Conservation (phyloP, 2,113 vertebrate species). For the Anguilla rostrata region DNA sequence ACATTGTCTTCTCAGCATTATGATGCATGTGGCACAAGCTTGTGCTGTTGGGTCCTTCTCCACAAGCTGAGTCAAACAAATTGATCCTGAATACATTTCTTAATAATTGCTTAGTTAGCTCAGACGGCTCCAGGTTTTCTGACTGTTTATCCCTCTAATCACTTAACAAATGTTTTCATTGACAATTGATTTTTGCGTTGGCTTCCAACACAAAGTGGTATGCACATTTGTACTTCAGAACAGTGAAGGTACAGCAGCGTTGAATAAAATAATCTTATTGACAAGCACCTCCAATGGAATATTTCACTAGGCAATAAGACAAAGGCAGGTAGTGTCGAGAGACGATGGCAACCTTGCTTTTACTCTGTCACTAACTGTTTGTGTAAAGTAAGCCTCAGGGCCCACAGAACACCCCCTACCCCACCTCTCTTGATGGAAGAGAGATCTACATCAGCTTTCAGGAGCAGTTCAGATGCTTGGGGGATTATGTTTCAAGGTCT, state of each 20-base stretch:
- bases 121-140: background rate
- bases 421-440: background rate
- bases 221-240: no score
- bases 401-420: background rate
- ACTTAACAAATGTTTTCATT: no score
- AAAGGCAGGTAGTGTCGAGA: background rate
- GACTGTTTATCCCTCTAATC: no score
- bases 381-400: conserved; percentile 5
- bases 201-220: no score
- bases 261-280: background rate
- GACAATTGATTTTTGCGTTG: no score
- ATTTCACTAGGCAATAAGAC: background rate
- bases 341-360: background rate
- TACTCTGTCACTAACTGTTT: background rate
- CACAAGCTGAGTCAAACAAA: background rate
- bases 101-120: background rate
- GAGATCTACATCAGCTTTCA: conserved; percentile 13
- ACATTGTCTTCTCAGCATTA: background rate
- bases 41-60: background rate
- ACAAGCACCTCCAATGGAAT: background rate
- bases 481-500: conserved; percentile 16
- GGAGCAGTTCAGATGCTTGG: conserved; percentile 2
- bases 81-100: background rate
- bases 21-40: background rate
- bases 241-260: background rate